These are phyloP conservation scores for Cochlearius cochlearius DNA, from an alignment of 2,113 vertebrate species.

Conservation along the genomic window DNA sequence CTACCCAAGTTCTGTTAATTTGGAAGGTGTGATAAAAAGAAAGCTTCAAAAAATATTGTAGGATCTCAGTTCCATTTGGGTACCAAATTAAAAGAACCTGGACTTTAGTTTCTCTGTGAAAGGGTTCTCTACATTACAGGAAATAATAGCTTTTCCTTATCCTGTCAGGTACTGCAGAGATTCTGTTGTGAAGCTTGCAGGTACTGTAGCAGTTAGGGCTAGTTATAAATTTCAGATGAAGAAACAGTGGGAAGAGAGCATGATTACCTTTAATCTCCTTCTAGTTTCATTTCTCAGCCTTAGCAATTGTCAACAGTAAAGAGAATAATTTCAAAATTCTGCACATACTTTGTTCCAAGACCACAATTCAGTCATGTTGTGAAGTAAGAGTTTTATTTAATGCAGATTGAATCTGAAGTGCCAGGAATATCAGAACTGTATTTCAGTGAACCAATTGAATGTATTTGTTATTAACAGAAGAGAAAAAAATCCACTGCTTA, in stretches of 20 bases:
- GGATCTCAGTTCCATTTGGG: neutral
- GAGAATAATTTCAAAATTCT: neutral
- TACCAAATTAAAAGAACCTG: neutral
- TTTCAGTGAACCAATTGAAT: neutral
- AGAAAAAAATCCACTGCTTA: neutral
- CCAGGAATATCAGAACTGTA: neutral
- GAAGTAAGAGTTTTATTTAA: neutral
- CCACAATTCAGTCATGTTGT: neutral
- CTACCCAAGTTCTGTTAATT: neutral
- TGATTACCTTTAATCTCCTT: neutral
- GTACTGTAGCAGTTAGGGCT: neutral
- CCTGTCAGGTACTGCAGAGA: neutral
- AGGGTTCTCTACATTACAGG: neutral
- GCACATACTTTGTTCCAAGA: neutral
- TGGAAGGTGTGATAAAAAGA: neutral
- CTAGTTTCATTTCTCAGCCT: neutral
- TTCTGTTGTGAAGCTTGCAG: neutral
- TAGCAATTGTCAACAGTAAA: neutral
- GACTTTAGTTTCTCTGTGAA: neutral
- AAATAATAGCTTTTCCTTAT: neutral
- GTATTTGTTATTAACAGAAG: neutral
- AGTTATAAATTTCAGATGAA: neutral
- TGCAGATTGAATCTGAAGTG: neutral
- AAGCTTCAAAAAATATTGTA: neutral
- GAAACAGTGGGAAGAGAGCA: neutral